phyloP scores from a whole-genome alignment of 2,113 vertebrate species.

The Trematomus loennbergii region DNA sequence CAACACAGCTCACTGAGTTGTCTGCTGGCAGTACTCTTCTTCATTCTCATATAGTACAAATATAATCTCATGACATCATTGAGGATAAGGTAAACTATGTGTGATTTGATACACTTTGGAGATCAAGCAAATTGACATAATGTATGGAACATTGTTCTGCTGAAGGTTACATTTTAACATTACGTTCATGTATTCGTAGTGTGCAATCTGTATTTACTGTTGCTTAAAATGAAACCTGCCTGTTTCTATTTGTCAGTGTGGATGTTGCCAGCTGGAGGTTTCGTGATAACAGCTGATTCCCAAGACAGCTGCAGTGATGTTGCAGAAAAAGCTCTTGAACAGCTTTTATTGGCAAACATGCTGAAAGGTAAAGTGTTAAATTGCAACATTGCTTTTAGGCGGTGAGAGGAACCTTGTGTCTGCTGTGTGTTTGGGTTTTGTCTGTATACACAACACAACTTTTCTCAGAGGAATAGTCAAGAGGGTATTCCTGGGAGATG shows the following conservation, averaged over 20 bases:
- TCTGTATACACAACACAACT: constrained; percentile 32
- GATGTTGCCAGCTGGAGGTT: constrained; percentile 44
- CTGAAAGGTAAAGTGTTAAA: constrained; percentile 54
- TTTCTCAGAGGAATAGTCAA: constrained; percentile 44
- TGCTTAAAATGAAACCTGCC: constrained; percentile 30
- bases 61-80: constrained; percentile 1
- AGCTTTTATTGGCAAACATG: constrained; percentile 53
- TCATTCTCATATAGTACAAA: constrained; percentile 10
- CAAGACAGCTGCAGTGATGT: constrained; percentile 47
- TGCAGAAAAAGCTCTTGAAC: constrained; percentile 39
- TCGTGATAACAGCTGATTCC: constrained; percentile 53
- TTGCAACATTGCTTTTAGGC: constrained; percentile 39
- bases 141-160: background rate
- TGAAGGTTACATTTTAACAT: background rate
- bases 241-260: constrained; percentile 38
- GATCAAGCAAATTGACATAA: background rate
- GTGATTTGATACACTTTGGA: background rate
- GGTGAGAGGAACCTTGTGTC: constrained; percentile 16
- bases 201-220: background rate
- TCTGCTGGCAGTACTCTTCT: constrained; percentile 12
- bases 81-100: background rate
- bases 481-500: constrained; percentile 44
- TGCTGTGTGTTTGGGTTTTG: constrained; percentile 9
- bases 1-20: constrained; percentile 58
- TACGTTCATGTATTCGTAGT: background rate